Evolutionary conservation across 1,140 invertebrate genomes (phyloP), one percentile per base, ranked within the genome.

Genomic region (Scaptomyza pallida): DNA sequence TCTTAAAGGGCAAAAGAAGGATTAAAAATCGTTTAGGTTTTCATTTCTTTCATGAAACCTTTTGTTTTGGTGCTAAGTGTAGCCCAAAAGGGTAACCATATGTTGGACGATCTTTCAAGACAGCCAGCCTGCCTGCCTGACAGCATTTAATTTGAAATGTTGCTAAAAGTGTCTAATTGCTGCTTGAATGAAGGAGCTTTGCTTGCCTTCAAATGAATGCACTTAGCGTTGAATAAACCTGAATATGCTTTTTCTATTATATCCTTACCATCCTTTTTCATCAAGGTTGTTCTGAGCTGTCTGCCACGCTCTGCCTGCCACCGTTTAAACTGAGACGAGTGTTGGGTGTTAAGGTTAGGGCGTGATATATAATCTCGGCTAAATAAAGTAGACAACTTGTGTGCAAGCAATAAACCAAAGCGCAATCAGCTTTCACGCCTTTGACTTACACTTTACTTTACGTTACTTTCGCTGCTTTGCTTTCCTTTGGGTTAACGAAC

Each of bases 131-230:
- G 23, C 1, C 23, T 26, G 23, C 6, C 50, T 35, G 40, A 55
- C 19, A 43, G 44, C 55, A 57, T 68, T 61, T 52, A 61, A 52
- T 52, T 45, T 40, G 15, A 62, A 68, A 52, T 69, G 65, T 44
- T 55, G 59, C 59, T 69, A 55, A 69, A 55, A 55, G 59, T 69
- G 65, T 69, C 47, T 63, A 69, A 69, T 55, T 37, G 50, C 48
- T 62, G 65, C 65, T 62, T 44, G 57, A 69, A 44, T 51, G 48
- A 30, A 30, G 26, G 9, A 6, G 6, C 26, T 30, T 50, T 69
- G 65, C 65, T 54, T 21, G 21, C 23, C 23, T 26, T 26, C 23
- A 57, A 43, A 40, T 40, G 60, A 69, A 55, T 63, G 65, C 65
- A 63, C 65, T 69, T 55, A 69, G 47, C 65, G 59, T 19, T 57